Evolutionary conservation across 1,140 invertebrate species (phyloP).

Genomic region (Ptiloglossa arizonensis): DNA sequence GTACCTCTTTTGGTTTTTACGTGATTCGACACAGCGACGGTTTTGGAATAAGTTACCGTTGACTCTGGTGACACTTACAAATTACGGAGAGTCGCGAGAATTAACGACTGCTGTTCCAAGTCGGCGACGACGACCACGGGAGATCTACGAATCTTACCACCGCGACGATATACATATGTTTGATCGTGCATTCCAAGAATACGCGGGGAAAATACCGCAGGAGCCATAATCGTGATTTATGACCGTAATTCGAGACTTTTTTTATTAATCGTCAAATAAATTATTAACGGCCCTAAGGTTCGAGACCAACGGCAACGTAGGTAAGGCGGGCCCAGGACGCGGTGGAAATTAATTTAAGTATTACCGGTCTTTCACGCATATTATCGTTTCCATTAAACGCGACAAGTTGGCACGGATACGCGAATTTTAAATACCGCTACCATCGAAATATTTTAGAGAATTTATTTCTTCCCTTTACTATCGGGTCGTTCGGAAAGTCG

Average conservation of each 20-base stretch:
- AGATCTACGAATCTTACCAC: conserved; percentile 18
- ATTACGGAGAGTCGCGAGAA: conserved; percentile 30
- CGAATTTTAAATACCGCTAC: no score
- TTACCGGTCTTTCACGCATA: no score
- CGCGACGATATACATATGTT: conserved; percentile 1
- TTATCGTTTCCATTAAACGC: no score
- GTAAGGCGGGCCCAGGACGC: no score
- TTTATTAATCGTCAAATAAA: not conserved
- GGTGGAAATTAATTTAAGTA: no score
- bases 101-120: conserved; percentile 14
- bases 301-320: no score
- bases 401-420: no score
- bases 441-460: no score
- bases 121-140: not conserved
- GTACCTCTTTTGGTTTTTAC: conserved; percentile 19
- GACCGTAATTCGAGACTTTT: not conserved
- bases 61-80: conserved; percentile 42
- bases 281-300: not conserved
- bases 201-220: not conserved
- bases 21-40: not conserved
- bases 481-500: no score
- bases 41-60: conserved; percentile 48
- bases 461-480: no score
- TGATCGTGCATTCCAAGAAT: not conserved
- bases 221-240: conserved; percentile 3